Evolutionary conservation across 2,888 invertebrate genomes (phyloP).

Genomic region (Eilema depressum): DNA sequence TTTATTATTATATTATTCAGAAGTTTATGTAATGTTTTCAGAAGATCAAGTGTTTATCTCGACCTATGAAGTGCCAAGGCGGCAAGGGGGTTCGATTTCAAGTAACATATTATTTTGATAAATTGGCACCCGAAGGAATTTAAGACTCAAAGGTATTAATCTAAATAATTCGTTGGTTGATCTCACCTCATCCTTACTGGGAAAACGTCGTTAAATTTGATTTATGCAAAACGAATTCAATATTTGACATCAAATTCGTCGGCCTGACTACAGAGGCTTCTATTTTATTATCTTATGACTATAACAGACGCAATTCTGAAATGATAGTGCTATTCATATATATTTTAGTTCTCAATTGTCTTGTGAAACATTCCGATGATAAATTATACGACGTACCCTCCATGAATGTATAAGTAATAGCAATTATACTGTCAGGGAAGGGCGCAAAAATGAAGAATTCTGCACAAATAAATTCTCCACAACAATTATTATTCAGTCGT

Average conservation of each 20-base stretch:
- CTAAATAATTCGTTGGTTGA: not conserved
- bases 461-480: constrained; percentile 28
- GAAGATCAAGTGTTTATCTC: not conserved
- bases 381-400: constrained; percentile 37
- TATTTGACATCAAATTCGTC: not conserved
- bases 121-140: not conserved
- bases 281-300: constrained; percentile 11
- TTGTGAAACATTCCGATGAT: constrained; percentile 25
- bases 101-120: not conserved
- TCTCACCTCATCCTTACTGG: not conserved
- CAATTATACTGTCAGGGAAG: constrained; percentile 56
- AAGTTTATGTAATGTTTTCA: not conserved
- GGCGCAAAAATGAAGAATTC: constrained; percentile 52
- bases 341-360: constrained; percentile 2
- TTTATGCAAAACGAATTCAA: constrained; percentile 4
- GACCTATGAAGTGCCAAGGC: not conserved
- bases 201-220: not conserved
- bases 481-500: constrained; percentile 31
- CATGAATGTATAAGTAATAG: constrained; percentile 44
- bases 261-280: not conserved
- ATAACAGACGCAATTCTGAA: not conserved
- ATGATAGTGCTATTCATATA: constrained; percentile 7
- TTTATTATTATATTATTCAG: not conserved
- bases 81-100: not conserved
- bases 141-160: not conserved